Percentiles rank a stretch among this genome's conserved stretches.
Evolutionary conservation across 2,888 invertebrate genomes (phyloP).

Genomic region (Tuberolachnus salignus): DNA sequence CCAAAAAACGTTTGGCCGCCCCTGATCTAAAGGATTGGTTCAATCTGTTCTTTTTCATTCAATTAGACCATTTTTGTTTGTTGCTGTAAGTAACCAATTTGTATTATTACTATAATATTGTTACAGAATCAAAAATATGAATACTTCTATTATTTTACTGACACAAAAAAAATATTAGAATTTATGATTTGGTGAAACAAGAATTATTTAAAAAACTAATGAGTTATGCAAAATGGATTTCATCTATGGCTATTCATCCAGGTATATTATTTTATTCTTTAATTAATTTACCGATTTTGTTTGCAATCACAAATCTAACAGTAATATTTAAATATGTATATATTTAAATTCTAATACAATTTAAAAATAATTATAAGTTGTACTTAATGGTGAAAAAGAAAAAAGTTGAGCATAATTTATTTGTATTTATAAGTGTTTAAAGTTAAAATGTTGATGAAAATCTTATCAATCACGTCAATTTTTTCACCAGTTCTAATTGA

Average conservation of each 20-base stretch:
- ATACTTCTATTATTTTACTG: constrained; percentile 63
- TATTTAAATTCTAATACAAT: too few relatives aligned
- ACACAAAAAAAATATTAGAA: constrained; percentile 89
- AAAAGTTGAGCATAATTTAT: too few relatives aligned
- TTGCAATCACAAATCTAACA: too few relatives aligned
- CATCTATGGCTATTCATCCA: constrained; percentile 91
- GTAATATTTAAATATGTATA: too few relatives aligned
- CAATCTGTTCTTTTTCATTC: constrained; percentile 96
- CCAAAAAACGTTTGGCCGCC: constrained; percentile 91
- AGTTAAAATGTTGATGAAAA: too few relatives aligned
- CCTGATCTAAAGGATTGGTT: constrained; percentile 85
- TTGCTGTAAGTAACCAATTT: constrained; percentile 74
- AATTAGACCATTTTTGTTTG: constrained; percentile 85
- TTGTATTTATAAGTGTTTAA: too few relatives aligned
- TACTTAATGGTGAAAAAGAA: too few relatives aligned
- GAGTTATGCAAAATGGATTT: constrained; percentile 93
- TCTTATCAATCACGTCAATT: too few relatives aligned
- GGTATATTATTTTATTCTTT: constrained; percentile 64
- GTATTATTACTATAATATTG: neutral
- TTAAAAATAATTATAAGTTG: too few relatives aligned
- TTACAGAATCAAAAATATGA: neutral
- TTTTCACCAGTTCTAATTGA: too few relatives aligned
- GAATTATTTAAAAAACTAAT: constrained; percentile 87
- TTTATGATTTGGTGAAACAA: constrained; percentile 94
- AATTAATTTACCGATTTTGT: too few relatives aligned